These are phyloP conservation scores for Lepilemur septentrionalis DNA, from an alignment of 2,797 vertebrate species.

Conservation along the genomic window DNA sequence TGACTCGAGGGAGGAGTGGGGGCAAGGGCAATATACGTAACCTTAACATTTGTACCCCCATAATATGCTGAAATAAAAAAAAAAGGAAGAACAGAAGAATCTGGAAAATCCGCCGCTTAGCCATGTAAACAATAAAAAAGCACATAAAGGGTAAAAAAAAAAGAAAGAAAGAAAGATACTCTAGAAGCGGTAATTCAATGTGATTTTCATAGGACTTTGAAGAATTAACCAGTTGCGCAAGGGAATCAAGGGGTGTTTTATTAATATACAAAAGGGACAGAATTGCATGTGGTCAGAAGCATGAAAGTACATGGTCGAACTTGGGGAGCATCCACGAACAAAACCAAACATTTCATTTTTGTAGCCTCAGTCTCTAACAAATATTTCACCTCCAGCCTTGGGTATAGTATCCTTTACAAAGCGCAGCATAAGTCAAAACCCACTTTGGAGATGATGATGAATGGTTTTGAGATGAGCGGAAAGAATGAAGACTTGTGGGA, in stretches of 20 bases:
- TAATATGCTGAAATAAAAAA: no score
- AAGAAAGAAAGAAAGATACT: neutral
- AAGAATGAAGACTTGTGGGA: conserved; percentile 59
- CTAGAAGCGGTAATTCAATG: neutral
- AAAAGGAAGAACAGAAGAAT: no score
- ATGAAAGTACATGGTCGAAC: neutral
- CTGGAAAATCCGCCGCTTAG: no score
- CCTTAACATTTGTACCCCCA: no score
- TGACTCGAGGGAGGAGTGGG: no score
- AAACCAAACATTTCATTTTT: conserved; percentile 24
- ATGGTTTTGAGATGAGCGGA: conserved; percentile 49
- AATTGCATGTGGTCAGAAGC: neutral
- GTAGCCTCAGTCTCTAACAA: neutral
- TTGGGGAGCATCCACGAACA: neutral
- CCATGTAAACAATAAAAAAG: no score
- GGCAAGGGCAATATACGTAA: no score
- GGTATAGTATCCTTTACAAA: conserved; percentile 15
- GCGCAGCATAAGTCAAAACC: conserved; percentile 43
- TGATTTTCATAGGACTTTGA: conserved; percentile 8
- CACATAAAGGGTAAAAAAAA: no score
- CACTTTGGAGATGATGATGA: conserved; percentile 38
- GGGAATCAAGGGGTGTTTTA: neutral
- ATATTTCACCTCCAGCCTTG: conserved; percentile 40
- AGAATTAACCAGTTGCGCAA: neutral
- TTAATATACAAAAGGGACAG: neutral